A percentile compares a stretch with the other conserved stretches of the same genome.
Evolutionary conservation across 2,888 invertebrate species (phyloP).

Genomic region (Acrocera orbiculus): DNA sequence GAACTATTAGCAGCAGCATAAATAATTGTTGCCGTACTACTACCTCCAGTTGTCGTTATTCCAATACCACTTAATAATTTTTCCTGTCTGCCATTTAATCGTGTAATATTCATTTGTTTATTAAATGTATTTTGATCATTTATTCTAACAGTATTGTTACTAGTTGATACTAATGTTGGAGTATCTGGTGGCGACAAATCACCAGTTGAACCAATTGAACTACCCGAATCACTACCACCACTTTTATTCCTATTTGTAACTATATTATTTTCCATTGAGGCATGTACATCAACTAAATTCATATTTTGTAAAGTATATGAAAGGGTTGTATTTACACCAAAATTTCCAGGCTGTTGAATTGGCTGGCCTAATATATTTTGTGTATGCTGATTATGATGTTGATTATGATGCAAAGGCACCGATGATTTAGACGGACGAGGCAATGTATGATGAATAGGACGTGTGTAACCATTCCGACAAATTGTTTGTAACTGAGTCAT

Average conservation of each 20-base stretch:
- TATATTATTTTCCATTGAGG: constrained; percentile 11
- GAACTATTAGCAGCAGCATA: constrained; percentile 13
- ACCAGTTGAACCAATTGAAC: constrained; percentile 30
- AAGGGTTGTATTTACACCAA: constrained; percentile 18
- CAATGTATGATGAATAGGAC: constrained; percentile 20
- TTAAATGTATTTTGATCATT: constrained; percentile 19
- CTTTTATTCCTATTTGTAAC: constrained; percentile 21
- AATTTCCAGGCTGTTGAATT: constrained; percentile 13
- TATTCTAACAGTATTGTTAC: constrained; percentile 13
- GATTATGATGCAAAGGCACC: constrained; percentile 21
- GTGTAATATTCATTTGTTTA: constrained; percentile 23
- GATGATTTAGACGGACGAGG: constrained; percentile 24
- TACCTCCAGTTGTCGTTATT: constrained; percentile 9
- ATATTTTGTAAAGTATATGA: constrained; percentile 24
- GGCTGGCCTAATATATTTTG: constrained; percentile 14
- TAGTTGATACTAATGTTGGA: constrained; percentile 21
- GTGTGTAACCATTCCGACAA: constrained; percentile 28
- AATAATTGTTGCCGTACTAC: constrained; percentile 7
- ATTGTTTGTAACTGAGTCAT: constrained; percentile 24
- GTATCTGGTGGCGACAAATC: constrained; percentile 30
- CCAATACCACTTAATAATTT: constrained; percentile 15
- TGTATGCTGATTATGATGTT: constrained; percentile 21
- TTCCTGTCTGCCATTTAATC: constrained; percentile 25
- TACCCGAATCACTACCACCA: constrained; percentile 28
- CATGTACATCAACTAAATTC: constrained; percentile 17